Percentiles rank a stretch among this genome's conserved stretches.
Evolutionary conservation across 1,140 invertebrate genomes (phyloP).

Genomic region (Trigoniulus corallinus): DNA sequence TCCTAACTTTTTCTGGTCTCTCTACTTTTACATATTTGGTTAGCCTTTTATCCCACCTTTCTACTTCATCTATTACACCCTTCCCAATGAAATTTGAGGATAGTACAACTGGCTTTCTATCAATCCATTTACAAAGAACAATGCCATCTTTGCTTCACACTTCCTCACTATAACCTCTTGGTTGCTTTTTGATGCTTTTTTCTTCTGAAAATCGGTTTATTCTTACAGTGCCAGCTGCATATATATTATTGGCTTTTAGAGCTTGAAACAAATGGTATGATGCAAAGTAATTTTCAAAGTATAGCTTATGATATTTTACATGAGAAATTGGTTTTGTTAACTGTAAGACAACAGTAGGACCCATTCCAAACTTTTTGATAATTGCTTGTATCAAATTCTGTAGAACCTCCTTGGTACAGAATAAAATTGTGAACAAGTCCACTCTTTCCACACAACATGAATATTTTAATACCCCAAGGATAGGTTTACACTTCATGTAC

Average conservation of each 20-base stretch:
- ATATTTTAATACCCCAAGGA: conserved; percentile 14
- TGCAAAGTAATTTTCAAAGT: conserved; percentile 19
- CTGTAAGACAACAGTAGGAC: conserved; percentile 14
- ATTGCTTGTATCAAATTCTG: conserved; percentile 14
- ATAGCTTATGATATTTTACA: conserved; percentile 10
- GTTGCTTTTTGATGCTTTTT: conserved; percentile 22
- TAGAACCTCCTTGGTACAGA: conserved; percentile 17
- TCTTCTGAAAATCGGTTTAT: conserved; percentile 23
- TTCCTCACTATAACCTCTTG: conserved; percentile 23
- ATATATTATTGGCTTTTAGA: conserved; percentile 14
- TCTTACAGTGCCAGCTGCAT: conserved; percentile 21
- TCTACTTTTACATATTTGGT: conserved; percentile 19
- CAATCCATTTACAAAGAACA: conserved; percentile 25
- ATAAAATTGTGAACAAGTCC: conserved; percentile 17
- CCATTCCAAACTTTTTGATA: conserved; percentile 14
- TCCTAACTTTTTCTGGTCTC: conserved; percentile 20
- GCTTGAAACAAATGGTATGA: conserved; percentile 23
- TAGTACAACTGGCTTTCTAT: conserved; percentile 23
- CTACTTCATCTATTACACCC: conserved; percentile 20
- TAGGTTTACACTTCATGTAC: conserved; percentile 17
- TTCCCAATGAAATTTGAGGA: conserved; percentile 28
- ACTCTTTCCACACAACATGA: conserved; percentile 11
- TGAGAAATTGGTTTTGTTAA: conserved; percentile 12
- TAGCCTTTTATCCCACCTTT: conserved; percentile 20
- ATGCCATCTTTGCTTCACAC: conserved; percentile 16